Base-by-base conservation (phyloP, 2,888 invertebrate genomes). In the Dromius quadrimaculatus region DNA sequence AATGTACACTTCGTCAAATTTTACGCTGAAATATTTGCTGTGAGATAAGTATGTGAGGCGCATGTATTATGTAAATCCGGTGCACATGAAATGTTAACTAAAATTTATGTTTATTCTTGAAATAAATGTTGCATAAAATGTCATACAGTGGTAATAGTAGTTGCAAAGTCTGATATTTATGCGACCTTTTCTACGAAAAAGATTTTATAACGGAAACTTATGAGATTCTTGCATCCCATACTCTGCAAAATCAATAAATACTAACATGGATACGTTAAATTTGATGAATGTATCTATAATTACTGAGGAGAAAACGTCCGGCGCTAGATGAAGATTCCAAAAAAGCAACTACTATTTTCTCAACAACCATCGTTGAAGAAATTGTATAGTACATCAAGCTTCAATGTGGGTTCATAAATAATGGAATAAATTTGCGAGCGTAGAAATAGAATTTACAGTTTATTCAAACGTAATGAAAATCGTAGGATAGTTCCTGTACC, bases 71-170 rank as follows among this genome's bases (percentile, higher is more conserved):
- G 62, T 20, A 62, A 62, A 62, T 41, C 23, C 62, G 19, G 41
- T 62, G 62, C 41, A 45, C 59, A 68, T 45, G 45, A 68, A 68
- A 68, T 68, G 68, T 68, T 68, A 68, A 68, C 68, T 68, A 68
- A 68, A 68, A 68, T 68, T 68, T 68, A 68, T 68, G 68, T 68
- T 68, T 68, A 68, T 68, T 68, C 59, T 59, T 57, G 68, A 68
- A 68, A 68, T 68, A 68, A 68, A 68, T 68, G 68, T 68, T 68
- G 68, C 68, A 68, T 68, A 68, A 68, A 68, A 68, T 68, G 68
- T 68, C 68, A 68, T 68, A 68, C 59, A 68, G 68, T 59, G 68
- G 47, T 68, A 68, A 43, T 68, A 68, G 54, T 68, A 68, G 59
- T 68, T 68, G 57, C 43, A 57, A 59, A 59, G 68, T 68, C 59